Evolutionary conservation across 2,113 vertebrate species (phyloP).

Genomic region (Turdus rufiventris): DNA sequence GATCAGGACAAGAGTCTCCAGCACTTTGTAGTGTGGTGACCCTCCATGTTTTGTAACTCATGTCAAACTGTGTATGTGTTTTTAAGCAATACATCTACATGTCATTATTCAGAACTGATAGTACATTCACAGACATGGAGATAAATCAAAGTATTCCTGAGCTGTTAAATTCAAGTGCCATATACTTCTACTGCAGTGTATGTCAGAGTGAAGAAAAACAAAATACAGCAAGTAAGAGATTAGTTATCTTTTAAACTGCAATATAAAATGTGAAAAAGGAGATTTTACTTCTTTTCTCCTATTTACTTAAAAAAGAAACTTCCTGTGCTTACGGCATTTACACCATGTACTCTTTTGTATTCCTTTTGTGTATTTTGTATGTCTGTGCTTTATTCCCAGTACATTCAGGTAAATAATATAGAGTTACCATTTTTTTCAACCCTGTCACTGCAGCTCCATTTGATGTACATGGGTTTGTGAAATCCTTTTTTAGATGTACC

Average conservation of each 20-base stretch:
- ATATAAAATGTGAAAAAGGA: constrained; percentile 68
- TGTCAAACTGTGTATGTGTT: background rate
- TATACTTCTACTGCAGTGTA: constrained; percentile 29
- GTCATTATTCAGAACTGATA: background rate
- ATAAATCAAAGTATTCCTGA: constrained; percentile 43
- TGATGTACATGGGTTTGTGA: constrained; percentile 35
- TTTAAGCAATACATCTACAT: background rate
- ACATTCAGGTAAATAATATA: constrained; percentile 23
- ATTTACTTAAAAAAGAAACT: constrained; percentile 68
- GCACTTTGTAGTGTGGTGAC: background rate
- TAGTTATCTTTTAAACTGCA: constrained; percentile 67
- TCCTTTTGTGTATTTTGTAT: constrained; percentile 54
- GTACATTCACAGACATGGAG: background rate
- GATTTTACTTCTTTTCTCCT: constrained; percentile 64
- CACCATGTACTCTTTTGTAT: constrained; percentile 70
- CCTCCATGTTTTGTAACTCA: constrained; percentile 24
- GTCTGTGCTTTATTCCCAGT: constrained; percentile 40
- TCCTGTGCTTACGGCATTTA: constrained; percentile 76
- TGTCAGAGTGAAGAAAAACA: constrained; percentile 36
- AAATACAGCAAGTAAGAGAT: constrained; percentile 44
- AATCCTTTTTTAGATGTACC: constrained; percentile 30
- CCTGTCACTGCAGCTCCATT: background rate
- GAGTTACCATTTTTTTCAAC: constrained; percentile 3
- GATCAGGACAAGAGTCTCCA: constrained; percentile 5
- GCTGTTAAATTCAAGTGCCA: constrained; percentile 24